Conservation (phyloP, 2,797 vertebrate genomes). For the Hypotaenidia philippensis region DNA sequence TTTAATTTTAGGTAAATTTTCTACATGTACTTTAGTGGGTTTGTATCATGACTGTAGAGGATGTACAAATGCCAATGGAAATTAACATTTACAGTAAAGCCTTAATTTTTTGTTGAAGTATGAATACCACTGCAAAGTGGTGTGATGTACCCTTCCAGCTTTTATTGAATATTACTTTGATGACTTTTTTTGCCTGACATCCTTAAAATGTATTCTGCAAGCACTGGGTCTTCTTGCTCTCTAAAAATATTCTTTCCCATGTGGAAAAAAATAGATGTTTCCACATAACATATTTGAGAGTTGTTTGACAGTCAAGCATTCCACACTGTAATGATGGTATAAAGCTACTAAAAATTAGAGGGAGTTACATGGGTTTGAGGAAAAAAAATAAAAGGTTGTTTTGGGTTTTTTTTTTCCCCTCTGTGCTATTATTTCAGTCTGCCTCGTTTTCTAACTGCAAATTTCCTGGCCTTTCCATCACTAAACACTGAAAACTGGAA, state of each 20-base stretch:
- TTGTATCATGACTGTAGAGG: not conserved
- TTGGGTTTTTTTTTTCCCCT: not conserved
- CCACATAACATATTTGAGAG: not conserved
- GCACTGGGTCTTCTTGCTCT: not conserved
- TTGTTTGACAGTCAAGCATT: not conserved
- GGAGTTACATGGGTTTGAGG: not conserved
- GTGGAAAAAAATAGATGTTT: not conserved
- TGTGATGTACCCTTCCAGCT: not conserved
- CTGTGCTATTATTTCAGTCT: not conserved
- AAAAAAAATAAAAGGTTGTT: not conserved
- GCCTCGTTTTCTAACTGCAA: not conserved
- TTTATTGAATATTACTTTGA: not conserved
- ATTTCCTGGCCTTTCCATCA: slow-evolving; percentile 7
- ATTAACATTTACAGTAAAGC: no score
- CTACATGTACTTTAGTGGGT: not conserved
- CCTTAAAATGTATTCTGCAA: not conserved
- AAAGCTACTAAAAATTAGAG: not conserved
- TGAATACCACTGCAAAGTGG: not conserved
- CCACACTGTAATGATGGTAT: not conserved
- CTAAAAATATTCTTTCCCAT: not conserved
- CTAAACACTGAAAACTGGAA: not conserved
- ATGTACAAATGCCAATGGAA: not conserved
- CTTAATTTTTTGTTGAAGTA: no score
- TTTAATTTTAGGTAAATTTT: not conserved
- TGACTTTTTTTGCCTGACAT: not conserved